Base-by-base conservation (phyloP, 2,113 vertebrate genomes). In the zebrafish (Danio rerio) region DNA sequence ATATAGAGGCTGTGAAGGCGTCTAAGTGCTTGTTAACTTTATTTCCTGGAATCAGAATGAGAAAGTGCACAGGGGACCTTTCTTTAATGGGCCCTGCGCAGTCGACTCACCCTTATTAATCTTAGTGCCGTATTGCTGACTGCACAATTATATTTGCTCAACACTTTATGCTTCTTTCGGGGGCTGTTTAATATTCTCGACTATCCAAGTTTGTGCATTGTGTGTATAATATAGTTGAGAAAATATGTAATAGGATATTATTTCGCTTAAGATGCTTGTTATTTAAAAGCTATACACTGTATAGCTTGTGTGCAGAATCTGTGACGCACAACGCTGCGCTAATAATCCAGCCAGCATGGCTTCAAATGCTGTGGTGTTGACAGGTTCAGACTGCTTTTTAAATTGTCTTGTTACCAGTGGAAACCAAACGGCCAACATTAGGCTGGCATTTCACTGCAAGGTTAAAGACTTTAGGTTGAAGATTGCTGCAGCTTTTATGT, bases 381-480 rank as follows among this genome's bases (percentile, higher is more conserved):
- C 81, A 49, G 78, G 77, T 49, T 83, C 20, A 18, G 66, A 12
- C 71, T 31, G 56, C 40, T 86, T 86, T 63, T 85, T 59, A 13
- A 77, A 63, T 72, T 76, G 4, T 49, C 69, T n/a, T 62, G 77
- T 86, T 83, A 72, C 84, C 40, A 80, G 16, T 76, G 71, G 81
- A 75, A 42, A 83, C 77, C 45, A 55, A 16, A 52, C 18, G 1
- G 71, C 52, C 18, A 81, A 83, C 76, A 83, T 21, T 61, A 47
- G 50, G 15, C 12, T 56, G 16, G 43, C 58, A 52, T 56, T 43
- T 61, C 43, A 56, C 11, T 66, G 42, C 31, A 20, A 10, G 20
- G 9, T 31, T 59, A 7, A 52, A 61, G 1, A 43, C 70, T n/a
- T 55, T 6, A n/a, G 42, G 5, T 61, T 43, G 31, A 18, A 52